Evolutionary conservation across 2,113 vertebrate genomes (phyloP).

Genomic region (Eira barbara): DNA sequence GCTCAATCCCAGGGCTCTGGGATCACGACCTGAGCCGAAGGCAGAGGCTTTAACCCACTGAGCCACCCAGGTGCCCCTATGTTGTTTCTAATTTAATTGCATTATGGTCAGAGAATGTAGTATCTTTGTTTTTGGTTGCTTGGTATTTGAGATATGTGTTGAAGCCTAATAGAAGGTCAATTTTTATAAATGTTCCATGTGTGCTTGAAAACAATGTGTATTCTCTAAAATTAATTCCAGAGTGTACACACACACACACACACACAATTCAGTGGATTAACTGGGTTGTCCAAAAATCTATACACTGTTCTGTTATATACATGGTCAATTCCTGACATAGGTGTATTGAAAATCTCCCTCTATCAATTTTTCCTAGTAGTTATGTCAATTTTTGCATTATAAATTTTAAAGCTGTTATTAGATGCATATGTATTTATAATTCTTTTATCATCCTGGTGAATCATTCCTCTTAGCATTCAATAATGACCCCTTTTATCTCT

Average conservation of each 20-base stretch:
- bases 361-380: background rate
- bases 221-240: conserved; percentile 32
- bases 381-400: conserved; percentile 26
- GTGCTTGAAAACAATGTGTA: conserved; percentile 15
- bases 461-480: conserved; percentile 34
- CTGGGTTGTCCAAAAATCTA: background rate
- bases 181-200: conserved; percentile 3
- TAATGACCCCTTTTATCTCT: conserved; percentile 1
- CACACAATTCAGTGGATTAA: background rate
- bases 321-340: conserved; percentile 16
- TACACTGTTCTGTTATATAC: conserved; percentile 8
- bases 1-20: too few species aligned
- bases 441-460: background rate
- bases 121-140: background rate
- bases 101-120: background rate
- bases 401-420: conserved; percentile 37
- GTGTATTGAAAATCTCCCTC: conserved; percentile 5
- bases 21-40: too few species aligned
- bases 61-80: too few species aligned
- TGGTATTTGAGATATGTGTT: background rate
- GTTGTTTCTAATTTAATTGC: conserved; percentile 9
- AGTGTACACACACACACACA: background rate
- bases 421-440: background rate
- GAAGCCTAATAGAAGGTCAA: background rate
- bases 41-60: too few species aligned